Percentiles rank a stretch among this genome's conserved stretches.
Conservation (phyloP, 2,888 invertebrate species). For the Zaprionus bogoriensis region DNA sequence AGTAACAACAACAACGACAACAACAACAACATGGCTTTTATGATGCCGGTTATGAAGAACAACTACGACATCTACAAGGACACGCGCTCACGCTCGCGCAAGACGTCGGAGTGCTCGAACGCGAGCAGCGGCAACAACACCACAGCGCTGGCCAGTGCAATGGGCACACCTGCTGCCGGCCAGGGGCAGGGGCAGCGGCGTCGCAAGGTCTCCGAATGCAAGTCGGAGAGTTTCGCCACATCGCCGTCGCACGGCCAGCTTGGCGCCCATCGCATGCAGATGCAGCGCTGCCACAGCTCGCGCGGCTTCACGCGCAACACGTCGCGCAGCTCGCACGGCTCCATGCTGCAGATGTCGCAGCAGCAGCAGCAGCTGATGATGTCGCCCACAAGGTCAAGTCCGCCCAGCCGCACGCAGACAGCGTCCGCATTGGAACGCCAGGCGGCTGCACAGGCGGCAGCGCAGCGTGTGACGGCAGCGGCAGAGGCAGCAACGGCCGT, state of each 20-base stretch:
- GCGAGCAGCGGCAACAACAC: slow-evolving; percentile 83
- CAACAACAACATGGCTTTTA: slow-evolving; percentile 90
- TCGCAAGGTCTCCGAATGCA: slow-evolving; percentile 84
- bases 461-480: slow-evolving; percentile 63
- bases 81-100: slow-evolving; percentile 87
- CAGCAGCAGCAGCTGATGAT: slow-evolving; percentile 28
- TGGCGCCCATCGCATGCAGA: slow-evolving; percentile 82
- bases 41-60: slow-evolving; percentile 97
- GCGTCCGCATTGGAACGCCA: slow-evolving; percentile 60
- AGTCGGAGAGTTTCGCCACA: slow-evolving; percentile 84
- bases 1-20: not conserved
- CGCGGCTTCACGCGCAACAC: slow-evolving; percentile 86
- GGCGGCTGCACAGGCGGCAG: slow-evolving; percentile 51
- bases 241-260: slow-evolving; percentile 81
- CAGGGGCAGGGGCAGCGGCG: slow-evolving; percentile 82
- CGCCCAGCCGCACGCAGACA: slow-evolving; percentile 83
- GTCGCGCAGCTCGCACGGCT: slow-evolving; percentile 85
- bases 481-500: slow-evolving; percentile 28
- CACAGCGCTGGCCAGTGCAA: slow-evolving; percentile 85
- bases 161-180: slow-evolving; percentile 83
- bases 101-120: slow-evolving; percentile 89
- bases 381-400: slow-evolving; percentile 87
- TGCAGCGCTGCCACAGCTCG: slow-evolving; percentile 83
- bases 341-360: slow-evolving; percentile 77
- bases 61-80: slow-evolving; percentile 96